Base-by-base conservation (phyloP, 2,113 vertebrate species). In the Muntiacus muntjak region DNA sequence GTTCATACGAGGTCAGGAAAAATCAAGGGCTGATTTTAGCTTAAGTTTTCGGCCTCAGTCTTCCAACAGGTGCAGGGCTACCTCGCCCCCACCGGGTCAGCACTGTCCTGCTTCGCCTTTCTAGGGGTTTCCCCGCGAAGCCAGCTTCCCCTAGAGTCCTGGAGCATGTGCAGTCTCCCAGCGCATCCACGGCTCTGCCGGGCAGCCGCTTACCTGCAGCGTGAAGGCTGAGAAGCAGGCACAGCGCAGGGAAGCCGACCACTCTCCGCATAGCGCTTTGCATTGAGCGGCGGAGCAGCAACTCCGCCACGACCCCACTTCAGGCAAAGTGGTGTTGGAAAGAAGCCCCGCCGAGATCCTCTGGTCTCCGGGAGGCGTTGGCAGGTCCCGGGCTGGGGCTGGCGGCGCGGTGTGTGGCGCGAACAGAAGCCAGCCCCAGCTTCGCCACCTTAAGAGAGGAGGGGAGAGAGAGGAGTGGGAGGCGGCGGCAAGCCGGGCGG, bases 141-240 rank as follows among this genome's bases (percentile, higher is more conserved):
- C 55, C 64, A 64, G 97, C 94, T 97, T 26, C 86, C 64, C 92
- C 91, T 54, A 7, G 90, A 91, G 98, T 94, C 97, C 92, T 43
- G 26, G 47, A 83, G 90, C 95, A 13, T 74, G 91, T 97, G 88
- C 96, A 13, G 36, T 47, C 92, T 76, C 97, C 87, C 79, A 33
- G 67, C 76, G 79, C 89, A 54, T 43, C 57, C 95, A 55, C 89
- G n/a, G 95, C 83, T 78, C 43, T 40, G 88, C 97, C 64, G 67
- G n/a, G 94, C 97, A 67, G 83, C 74, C 92, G 83, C 99, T 98
- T 98, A 99, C 99, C 99, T 99, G 99, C 98, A 82, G 98, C 97
- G 36, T 98, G 98, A 81, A 99, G 98, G 76, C 98, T 96, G n/a
- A 99, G 97, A 45, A 98, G 98, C 58, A 99, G 97, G 97, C 98